These are phyloP conservation scores for Hemicentrotus pulcherrimus DNA, from an alignment of 35 echinoderm and acorn worm species.

Conservation along the genomic window DNA sequence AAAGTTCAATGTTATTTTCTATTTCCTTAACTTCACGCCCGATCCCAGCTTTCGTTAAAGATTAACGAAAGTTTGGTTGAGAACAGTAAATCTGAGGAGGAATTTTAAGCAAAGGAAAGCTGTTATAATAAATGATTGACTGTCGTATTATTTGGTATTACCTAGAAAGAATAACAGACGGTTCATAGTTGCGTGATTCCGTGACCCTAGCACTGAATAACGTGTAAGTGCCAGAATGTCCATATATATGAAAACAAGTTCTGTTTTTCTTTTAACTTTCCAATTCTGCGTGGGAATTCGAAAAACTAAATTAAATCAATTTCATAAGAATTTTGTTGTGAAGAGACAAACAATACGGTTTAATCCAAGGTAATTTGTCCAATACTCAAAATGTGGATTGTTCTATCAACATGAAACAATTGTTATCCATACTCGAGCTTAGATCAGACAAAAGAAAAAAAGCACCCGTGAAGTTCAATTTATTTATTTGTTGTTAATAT, in stretches of 20 bases:
- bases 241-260: background rate
- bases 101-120: background rate
- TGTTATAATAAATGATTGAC: background rate
- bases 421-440: no score
- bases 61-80: background rate
- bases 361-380: no score
- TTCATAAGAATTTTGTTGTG: no score
- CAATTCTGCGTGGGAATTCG: background rate
- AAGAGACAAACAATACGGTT: no score
- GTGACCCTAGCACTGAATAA: background rate
- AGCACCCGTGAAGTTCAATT: no score
- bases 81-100: background rate
- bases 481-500: no score
- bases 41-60: background rate
- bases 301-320: background rate
- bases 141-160: background rate
- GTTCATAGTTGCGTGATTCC: background rate
- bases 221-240: background rate
- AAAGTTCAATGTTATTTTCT: slow-evolving; percentile 7
- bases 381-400: no score
- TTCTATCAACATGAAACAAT: no score
- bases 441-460: no score
- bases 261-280: background rate
- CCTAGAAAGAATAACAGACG: background rate
- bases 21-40: background rate